Conservation (phyloP, 2,797 vertebrate genomes). For the Gobio occitaniae region DNA sequence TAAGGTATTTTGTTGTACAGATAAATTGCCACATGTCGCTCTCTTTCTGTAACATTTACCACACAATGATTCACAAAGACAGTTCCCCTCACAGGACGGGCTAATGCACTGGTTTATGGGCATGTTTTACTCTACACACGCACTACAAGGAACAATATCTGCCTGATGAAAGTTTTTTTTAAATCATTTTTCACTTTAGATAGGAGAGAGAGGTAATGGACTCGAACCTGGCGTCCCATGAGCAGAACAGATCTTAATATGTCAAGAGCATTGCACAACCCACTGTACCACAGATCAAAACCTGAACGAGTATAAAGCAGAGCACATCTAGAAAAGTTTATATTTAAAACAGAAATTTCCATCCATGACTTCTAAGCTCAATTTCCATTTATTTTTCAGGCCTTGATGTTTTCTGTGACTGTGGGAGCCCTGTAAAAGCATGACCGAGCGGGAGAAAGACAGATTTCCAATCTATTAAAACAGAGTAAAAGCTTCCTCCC, state of each 20-base stretch:
- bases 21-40: too few species aligned
- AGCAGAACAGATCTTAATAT: constrained; percentile 8
- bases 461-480: not conserved
- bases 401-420: not conserved
- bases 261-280: not conserved
- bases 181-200: not conserved
- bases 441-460: not conserved
- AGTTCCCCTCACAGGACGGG: not conserved
- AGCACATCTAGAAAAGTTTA: not conserved
- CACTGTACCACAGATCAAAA: not conserved
- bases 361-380: constrained; percentile 1
- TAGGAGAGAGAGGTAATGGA: not conserved
- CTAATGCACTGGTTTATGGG: not conserved
- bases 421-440: not conserved
- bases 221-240: not conserved
- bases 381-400: constrained; percentile 8
- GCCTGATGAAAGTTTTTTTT: not conserved
- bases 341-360: constrained; percentile 6
- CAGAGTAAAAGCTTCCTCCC: not conserved
- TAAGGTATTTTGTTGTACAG: too few species aligned
- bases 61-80: not conserved
- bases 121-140: not conserved
- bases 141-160: not conserved
- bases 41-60: not conserved
- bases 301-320: constrained; percentile 3